Evolutionary conservation across 2,113 vertebrate genomes (phyloP).

Genomic region (Capreolus pygargus): DNA sequence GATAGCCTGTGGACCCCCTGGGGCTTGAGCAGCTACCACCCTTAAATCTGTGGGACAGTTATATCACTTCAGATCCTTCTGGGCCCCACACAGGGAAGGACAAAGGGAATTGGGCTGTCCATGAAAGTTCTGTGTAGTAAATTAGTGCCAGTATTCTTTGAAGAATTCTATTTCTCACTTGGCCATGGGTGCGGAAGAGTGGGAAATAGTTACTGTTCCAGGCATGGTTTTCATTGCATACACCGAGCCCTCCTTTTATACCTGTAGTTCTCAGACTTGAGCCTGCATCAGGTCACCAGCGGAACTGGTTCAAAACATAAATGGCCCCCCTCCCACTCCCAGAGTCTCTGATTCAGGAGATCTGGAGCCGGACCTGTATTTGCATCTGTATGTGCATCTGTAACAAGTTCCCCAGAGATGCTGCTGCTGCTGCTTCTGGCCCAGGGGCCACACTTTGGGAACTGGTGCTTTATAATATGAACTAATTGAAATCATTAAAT

Average conservation of each 20-base stretch:
- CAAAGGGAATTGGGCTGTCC: not conserved
- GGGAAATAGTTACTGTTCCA: not conserved
- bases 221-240: not conserved
- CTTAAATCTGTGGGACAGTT: not conserved
- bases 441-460: not conserved
- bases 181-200: too few relatives aligned
- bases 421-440: not conserved
- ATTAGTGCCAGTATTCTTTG: not conserved
- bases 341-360: not conserved
- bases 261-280: not conserved
- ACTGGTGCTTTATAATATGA: not conserved
- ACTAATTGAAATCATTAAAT: not conserved
- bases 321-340: rapidly evolving
- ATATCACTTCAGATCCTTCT: not conserved
- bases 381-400: not conserved
- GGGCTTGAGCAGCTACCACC: not conserved
- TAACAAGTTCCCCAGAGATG: not conserved
- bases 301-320: not conserved
- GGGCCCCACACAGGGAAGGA: not conserved
- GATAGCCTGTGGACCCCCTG: too few relatives aligned
- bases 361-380: not conserved
- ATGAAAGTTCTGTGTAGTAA: not conserved
- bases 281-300: not conserved
- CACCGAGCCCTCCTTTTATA: not conserved
- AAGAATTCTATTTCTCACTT: not conserved